Percentiles rank a stretch among this genome's conserved stretches.
Conservation (phyloP, 2,113 vertebrate species). For the Myiagra hebetior region DNA sequence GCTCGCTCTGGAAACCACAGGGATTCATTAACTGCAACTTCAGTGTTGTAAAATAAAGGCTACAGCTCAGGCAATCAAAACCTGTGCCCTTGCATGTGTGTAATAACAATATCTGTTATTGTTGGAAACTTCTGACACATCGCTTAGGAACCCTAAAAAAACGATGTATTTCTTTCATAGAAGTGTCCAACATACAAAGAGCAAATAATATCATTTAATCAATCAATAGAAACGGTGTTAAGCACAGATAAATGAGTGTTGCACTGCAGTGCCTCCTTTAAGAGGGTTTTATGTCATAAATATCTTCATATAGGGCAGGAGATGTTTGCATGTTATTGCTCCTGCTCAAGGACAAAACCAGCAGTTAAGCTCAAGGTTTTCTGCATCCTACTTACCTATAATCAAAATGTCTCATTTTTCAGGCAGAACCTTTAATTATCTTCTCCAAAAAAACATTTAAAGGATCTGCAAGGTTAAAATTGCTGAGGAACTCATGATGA, state of each 20-base stretch:
- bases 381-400: not conserved
- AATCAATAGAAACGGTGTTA: not conserved
- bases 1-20: not conserved
- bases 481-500: rapidly evolving
- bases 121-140: not conserved
- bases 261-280: not conserved
- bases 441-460: not conserved
- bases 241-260: not conserved
- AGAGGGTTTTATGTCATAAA: not conserved
- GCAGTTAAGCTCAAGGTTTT: not conserved
- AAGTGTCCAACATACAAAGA: not conserved
- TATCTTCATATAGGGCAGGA: not conserved
- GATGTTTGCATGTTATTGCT: not conserved
- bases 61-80: no score
- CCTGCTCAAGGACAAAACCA: not conserved
- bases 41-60: not conserved
- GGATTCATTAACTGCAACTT: not conserved
- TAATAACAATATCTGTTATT: not conserved
- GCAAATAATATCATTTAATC: not conserved
- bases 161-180: not conserved
- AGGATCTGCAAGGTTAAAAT: not conserved
- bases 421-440: not conserved
- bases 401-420: not conserved
- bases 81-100: not conserved
- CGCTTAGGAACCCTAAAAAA: not conserved